Percentiles rank a stretch among this genome's conserved stretches.
phyloP scores from a whole-genome alignment of 2,113 vertebrate genomes.

The Pelecanus crispus region DNA sequence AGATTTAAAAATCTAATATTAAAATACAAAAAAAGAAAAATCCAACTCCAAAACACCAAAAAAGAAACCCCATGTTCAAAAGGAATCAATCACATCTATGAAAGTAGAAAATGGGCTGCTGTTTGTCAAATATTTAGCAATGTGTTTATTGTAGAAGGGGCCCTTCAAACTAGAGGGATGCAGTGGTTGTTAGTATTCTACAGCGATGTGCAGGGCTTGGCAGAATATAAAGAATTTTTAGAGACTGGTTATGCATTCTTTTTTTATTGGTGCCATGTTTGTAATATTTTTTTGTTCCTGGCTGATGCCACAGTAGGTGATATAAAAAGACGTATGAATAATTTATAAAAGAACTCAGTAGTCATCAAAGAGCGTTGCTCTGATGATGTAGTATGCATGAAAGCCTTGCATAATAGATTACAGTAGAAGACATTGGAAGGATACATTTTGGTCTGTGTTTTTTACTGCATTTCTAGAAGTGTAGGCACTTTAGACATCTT shows the following conservation, averaged over 20 bases:
- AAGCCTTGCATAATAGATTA: constrained; percentile 1
- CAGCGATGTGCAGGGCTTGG: neutral
- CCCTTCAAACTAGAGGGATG: neutral
- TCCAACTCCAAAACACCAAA: neutral
- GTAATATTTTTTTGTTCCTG: constrained; percentile 64
- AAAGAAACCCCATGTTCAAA: neutral
- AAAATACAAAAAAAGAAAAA: neutral
- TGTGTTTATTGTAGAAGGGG: neutral
- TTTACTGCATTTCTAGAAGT: neutral
- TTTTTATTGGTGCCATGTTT: constrained; percentile 58
- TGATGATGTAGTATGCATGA: neutral
- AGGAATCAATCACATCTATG: neutral
- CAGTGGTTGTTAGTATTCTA: neutral
- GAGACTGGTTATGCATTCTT: constrained; percentile 62
- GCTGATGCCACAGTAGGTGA: constrained; percentile 49
- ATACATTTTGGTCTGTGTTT: neutral
- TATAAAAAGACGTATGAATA: constrained; percentile 65
- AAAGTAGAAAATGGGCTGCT: neutral
- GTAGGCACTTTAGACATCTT: neutral
- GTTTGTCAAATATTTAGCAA: neutral
- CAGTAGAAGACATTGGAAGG: neutral
- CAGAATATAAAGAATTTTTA: constrained; percentile 52
- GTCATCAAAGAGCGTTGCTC: constrained; percentile 41
- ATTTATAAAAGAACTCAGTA: constrained; percentile 38
- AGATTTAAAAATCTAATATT: neutral